phyloP scores from a whole-genome alignment of 2,888 invertebrate genomes.

The Caenorhabditis imperialis region DNA sequence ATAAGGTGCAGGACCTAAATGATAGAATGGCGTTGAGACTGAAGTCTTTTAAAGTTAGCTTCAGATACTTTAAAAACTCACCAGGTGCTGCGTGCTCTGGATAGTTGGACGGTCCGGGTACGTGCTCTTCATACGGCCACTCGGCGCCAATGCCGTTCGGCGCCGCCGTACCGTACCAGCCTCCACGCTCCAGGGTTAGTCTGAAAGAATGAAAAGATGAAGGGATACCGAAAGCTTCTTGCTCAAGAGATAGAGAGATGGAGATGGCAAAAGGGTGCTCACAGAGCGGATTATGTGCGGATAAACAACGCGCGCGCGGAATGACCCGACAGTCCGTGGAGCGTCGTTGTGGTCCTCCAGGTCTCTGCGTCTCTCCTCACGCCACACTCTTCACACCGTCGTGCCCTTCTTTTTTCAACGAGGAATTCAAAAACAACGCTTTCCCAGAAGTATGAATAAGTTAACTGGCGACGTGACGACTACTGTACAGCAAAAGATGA shows the following conservation, averaged over 20 bases:
- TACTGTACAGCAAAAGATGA: too few relatives aligned
- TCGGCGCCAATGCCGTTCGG: constrained; percentile 29
- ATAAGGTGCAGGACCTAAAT: constrained; percentile 41
- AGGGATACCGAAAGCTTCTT: constrained; percentile 17
- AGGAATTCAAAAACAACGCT: neutral
- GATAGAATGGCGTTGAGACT: too few relatives aligned
- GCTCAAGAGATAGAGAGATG: constrained; percentile 5
- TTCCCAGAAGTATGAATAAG: too few relatives aligned
- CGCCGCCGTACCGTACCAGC: constrained; percentile 36
- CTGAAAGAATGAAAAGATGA: constrained; percentile 7
- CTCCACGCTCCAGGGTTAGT: constrained; percentile 45
- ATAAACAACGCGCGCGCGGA: constrained; percentile 7
- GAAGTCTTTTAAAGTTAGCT: too few relatives aligned
- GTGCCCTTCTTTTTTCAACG: neutral
- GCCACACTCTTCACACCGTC: neutral
- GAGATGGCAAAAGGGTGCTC: neutral
- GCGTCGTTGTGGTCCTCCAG: constrained; percentile 1
- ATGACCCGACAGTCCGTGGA: constrained; percentile 9
- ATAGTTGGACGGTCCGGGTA: constrained; percentile 55
- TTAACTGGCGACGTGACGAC: too few relatives aligned
- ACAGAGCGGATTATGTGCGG: constrained; percentile 21
- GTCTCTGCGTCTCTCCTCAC: constrained; percentile 2
- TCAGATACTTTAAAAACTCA: constrained; percentile 9
- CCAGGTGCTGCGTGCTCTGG: constrained; percentile 38
- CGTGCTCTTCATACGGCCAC: constrained; percentile 35